Evolutionary conservation across 2,113 vertebrate species (phyloP).

Genomic region (Gila orcuttii): DNA sequence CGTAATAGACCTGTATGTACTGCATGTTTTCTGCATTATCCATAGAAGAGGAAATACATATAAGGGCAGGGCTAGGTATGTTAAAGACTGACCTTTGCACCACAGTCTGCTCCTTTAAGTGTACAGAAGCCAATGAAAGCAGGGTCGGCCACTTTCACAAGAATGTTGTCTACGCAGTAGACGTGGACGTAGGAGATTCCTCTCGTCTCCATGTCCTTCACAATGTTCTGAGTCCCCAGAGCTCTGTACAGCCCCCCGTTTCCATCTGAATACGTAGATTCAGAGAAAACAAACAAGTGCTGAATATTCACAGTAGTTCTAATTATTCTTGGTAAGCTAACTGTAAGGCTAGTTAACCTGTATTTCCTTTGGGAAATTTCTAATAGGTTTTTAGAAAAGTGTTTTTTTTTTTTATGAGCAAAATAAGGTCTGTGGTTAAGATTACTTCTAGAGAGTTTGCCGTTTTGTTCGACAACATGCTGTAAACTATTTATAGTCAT

Average conservation of each 20-base stretch:
- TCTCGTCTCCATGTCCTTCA: conserved; percentile 86
- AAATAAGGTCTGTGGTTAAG: neutral
- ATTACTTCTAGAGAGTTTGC: neutral
- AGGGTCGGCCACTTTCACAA: conserved; percentile 96
- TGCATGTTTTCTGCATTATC: neutral
- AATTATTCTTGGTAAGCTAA: neutral
- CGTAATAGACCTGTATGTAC: too few species aligned
- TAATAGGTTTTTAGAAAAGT: neutral
- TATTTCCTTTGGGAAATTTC: neutral
- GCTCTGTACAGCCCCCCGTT: conserved; percentile 96
- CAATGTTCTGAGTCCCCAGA: conserved; percentile 81
- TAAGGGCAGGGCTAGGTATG: neutral
- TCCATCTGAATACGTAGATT: conserved; percentile 79
- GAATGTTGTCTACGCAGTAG: conserved; percentile 96
- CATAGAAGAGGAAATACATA: neutral
- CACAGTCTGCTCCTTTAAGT: conserved; percentile 91
- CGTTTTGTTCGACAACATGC: conserved; percentile 25
- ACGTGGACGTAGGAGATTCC: conserved; percentile 84
- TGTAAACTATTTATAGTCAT: neutral
- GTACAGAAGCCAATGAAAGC: conserved; percentile 93
- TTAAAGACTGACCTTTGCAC: conserved; percentile 87
- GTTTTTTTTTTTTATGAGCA: neutral
- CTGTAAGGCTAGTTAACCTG: neutral
- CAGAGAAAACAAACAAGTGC: neutral
- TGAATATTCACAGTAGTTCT: neutral